These are phyloP conservation scores for Mobula hypostoma DNA, from an alignment of 2,113 vertebrate genomes.

Conservation along the genomic window DNA sequence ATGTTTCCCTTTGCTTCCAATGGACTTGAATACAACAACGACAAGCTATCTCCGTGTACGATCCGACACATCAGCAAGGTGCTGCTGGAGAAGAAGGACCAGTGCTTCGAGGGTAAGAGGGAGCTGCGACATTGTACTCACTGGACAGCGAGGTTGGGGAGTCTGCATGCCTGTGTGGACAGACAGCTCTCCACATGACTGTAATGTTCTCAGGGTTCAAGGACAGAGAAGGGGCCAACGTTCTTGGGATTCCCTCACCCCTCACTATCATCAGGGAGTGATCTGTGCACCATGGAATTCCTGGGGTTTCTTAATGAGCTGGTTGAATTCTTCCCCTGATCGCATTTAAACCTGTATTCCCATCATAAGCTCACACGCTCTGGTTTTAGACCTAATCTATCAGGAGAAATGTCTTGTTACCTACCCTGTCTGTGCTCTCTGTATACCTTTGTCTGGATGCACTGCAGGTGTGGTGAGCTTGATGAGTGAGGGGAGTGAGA, in stretches of 20 bases:
- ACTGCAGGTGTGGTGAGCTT: not conserved
- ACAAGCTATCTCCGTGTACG: constrained; percentile 68
- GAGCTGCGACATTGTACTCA: not conserved
- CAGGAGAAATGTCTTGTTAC: too few relatives aligned
- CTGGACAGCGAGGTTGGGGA: too few relatives aligned
- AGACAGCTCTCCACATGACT: not conserved
- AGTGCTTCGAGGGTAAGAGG: constrained; percentile 65
- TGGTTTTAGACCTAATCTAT: too few relatives aligned
- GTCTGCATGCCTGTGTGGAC: not conserved
- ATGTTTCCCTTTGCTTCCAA: constrained; percentile 67
- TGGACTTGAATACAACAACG: constrained; percentile 63
- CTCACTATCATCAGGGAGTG: not conserved
- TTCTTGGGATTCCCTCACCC: not conserved
- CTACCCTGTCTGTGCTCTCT: too few relatives aligned
- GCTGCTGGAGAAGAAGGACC: constrained; percentile 62
- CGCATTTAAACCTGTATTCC: too few relatives aligned
- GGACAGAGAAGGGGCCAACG: not conserved
- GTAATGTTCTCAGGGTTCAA: not conserved
- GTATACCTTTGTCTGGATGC: too few relatives aligned
- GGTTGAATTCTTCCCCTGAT: too few relatives aligned
- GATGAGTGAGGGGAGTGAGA: not conserved
- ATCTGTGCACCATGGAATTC: not conserved
- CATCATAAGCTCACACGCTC: too few relatives aligned
- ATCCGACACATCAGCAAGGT: constrained; percentile 52
- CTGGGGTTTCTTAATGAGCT: not conserved